These are phyloP conservation scores for Hemiscyllium ocellatum DNA, from an alignment of 2,113 vertebrate species.

Conservation along the genomic window DNA sequence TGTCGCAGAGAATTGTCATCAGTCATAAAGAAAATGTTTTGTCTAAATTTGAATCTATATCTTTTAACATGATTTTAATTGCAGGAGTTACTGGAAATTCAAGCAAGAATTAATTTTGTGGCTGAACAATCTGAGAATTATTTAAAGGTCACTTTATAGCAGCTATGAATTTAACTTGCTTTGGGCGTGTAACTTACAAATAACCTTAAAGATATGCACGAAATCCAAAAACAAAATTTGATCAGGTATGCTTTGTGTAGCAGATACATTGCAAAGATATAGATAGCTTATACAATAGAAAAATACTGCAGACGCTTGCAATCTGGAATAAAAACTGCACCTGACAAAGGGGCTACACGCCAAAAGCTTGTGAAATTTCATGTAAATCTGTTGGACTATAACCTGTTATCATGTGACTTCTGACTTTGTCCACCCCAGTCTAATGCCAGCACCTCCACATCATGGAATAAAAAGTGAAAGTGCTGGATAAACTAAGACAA, in stretches of 20 bases:
- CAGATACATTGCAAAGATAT: not conserved
- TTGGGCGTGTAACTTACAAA: not conserved
- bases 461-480: too few relatives aligned
- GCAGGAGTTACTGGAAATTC: not conserved
- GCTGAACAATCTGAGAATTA: not conserved
- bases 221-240: not conserved
- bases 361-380: too few relatives aligned
- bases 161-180: not conserved
- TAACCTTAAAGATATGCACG: not conserved
- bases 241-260: not conserved
- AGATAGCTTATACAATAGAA: not conserved
- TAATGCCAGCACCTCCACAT: too few relatives aligned
- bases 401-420: too few relatives aligned
- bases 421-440: too few relatives aligned
- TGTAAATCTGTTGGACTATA: too few relatives aligned
- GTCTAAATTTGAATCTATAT: not conserved
- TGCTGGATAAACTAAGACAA: too few relatives aligned
- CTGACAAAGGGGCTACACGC: too few relatives aligned
- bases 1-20: not conserved
- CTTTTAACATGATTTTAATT: not conserved
- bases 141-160: not conserved
- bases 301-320: too few relatives aligned
- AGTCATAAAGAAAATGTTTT: not conserved
- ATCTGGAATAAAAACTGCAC: too few relatives aligned
- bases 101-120: not conserved